Conservation (phyloP, 2,888 invertebrate species). For the Cryptops parisi region DNA sequence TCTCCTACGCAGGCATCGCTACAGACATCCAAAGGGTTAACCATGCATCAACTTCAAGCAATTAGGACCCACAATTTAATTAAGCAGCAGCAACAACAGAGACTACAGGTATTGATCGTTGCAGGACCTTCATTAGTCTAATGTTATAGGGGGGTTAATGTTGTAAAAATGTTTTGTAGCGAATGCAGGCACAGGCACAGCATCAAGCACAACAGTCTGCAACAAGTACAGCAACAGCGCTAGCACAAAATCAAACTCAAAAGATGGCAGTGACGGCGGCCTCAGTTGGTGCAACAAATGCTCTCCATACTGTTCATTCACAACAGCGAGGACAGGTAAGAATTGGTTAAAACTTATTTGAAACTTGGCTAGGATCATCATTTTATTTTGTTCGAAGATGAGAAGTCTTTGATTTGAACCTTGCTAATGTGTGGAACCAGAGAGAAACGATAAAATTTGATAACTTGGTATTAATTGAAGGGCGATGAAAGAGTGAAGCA, state of each 20-base stretch:
- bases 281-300: background rate
- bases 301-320: constrained; percentile 11
- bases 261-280: constrained; percentile 3
- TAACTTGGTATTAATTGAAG: too few species aligned
- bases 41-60: constrained; percentile 18
- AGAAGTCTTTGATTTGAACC: too few species aligned
- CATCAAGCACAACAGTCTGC: constrained; percentile 7
- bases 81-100: constrained; percentile 19
- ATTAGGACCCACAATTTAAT: constrained; percentile 17
- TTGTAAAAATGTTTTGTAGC: background rate
- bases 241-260: constrained; percentile 4
- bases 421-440: too few species aligned
- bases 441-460: too few species aligned
- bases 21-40: constrained; percentile 6
- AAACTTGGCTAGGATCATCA: background rate
- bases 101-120: constrained; percentile 6
- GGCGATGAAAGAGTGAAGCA: too few species aligned
- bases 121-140: background rate
- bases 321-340: constrained; percentile 27
- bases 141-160: background rate
- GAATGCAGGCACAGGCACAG: constrained; percentile 1
- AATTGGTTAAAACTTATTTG: background rate
- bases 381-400: too few species aligned
- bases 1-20: background rate
- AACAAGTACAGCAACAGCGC: background rate